Percentiles rank a stretch among this genome's conserved stretches.
phyloP scores from a whole-genome alignment of 2,888 invertebrate genomes.

The Fragum fragum region DNA sequence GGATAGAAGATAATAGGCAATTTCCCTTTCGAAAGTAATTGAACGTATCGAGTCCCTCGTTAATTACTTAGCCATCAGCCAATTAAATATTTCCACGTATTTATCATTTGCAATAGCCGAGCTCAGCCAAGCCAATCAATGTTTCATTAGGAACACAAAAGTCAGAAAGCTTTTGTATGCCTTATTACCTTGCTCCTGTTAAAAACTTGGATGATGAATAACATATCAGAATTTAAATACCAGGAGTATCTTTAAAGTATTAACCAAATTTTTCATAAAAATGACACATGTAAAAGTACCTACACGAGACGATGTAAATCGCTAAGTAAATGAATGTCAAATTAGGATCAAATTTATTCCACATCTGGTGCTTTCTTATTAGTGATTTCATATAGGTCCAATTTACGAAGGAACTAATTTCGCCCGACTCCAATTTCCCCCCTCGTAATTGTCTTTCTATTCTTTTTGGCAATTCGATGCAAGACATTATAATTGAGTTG shows the following conservation, averaged over 20 bases:
- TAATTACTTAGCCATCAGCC: conserved; percentile 32
- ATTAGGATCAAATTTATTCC: background rate
- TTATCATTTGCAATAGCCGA: conserved; percentile 39
- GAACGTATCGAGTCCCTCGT: conserved; percentile 13
- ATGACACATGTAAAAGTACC: no score
- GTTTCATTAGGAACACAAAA: conserved; percentile 20
- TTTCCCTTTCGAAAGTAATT: conserved; percentile 31
- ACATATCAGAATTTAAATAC: no score
- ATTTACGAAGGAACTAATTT: conserved; percentile 63
- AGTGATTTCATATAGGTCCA: conserved; percentile 56
- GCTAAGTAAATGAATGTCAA: background rate
- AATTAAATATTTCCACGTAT: conserved; percentile 45
- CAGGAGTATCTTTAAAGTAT: no score
- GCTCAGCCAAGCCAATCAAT: conserved; percentile 14
- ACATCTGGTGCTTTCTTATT: conserved; percentile 36
- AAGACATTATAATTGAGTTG: conserved; percentile 69
- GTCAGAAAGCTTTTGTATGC: conserved; percentile 19
- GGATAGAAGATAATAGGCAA: conserved; percentile 31
- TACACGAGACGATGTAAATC: no score
- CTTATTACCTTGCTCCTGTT: conserved; percentile 7
- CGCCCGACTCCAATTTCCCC: conserved; percentile 58
- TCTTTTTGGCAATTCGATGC: conserved; percentile 72
- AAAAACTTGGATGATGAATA: background rate
- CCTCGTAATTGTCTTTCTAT: conserved; percentile 66
- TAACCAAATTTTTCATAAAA: no score